Base-by-base conservation (phyloP, 2,113 vertebrate genomes). In the Sinocyclocheilus grahami region DNA sequence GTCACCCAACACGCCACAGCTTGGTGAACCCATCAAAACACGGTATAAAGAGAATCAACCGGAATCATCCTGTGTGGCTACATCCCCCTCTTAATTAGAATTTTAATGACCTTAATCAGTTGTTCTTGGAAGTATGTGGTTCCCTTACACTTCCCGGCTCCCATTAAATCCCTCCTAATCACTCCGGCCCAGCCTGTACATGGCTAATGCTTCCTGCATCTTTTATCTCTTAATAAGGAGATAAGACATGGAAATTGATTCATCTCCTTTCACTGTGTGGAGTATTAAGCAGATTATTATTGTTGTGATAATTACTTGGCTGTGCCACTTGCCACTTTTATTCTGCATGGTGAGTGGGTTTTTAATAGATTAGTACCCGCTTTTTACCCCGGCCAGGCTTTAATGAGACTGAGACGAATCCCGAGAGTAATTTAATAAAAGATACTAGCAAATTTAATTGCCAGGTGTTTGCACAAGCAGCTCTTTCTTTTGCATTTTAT, bases 61-160 rank as follows among this genome's bases (percentile, higher is more conserved):
- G 87, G 89, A 91, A 89, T 87, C 94, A 89, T 93, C 93, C 89
- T 85, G 92, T 87, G 93, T 90, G 91, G 90, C 74, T 48, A 76
- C 90, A 82, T 89, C 78, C 27, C 48, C 62, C 46, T 53, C 82
- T 93, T 96, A 95, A 97, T 96, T 96, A 94, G 92, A 94, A 93
- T 93, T 95, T 90, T 95, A 96, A 95, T 95, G 91, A 95, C 89
- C 92, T 94, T 89, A 92, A 93, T 93, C 86, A 91, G 76, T 80
- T 90, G 69, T 89, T 87, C 83, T 87, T 85, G 89, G 85, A 92
- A 89, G 76, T 89, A 58, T 77, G 62, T 39, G 42, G 46, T 81
- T 65, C 67, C 24, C 42, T 69, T 55, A 83, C 46, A 86, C 72
- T 71, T 65, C 78, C 27, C 48, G 12, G 58, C 84, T 71, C 77